Evolutionary conservation across 2,797 vertebrate genomes (phyloP).

Genomic region (Brachyalestes nurse): DNA sequence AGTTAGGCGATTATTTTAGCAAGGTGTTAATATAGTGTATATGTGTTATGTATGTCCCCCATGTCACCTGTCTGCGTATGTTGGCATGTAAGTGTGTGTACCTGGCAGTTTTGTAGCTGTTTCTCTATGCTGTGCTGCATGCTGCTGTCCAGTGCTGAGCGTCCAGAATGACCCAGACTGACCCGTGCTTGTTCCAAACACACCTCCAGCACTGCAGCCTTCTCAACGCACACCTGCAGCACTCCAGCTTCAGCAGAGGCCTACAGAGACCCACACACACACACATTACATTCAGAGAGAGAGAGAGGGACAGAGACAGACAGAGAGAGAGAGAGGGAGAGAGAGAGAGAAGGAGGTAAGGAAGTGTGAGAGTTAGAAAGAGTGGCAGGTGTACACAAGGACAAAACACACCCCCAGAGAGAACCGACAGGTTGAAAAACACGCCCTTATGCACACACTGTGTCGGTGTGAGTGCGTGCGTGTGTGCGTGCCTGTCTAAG

Average conservation of each 20-base stretch:
- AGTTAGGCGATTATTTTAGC: too few species aligned
- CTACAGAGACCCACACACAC: neutral
- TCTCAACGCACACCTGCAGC: conserved; percentile 6
- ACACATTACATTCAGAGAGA: neutral
- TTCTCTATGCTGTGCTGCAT: conserved; percentile 34
- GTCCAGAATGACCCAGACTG: conserved; percentile 49
- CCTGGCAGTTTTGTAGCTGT: conserved; percentile 36
- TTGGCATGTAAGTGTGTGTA: conserved; percentile 57
- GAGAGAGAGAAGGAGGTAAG: neutral
- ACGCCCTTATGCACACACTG: neutral
- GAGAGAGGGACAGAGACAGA: neutral
- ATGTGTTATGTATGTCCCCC: too few species aligned
- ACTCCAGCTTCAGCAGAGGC: neutral
- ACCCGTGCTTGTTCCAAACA: conserved; percentile 52
- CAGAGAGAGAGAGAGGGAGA: neutral
- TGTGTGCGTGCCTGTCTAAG: neutral
- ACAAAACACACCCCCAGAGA: conserved; percentile 36
- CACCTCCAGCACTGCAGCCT: conserved; percentile 7
- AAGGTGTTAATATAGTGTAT: too few species aligned
- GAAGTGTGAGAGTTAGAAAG: conserved; percentile 11
- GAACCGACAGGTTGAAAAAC: conserved; percentile 26
- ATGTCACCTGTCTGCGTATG: neutral
- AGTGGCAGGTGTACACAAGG: neutral
- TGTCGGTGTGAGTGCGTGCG: too few species aligned
- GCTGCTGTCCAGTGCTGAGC: conserved; percentile 62